Evolutionary conservation across 2,888 invertebrate genomes (phyloP), one percentile per base, ranked within the genome.

Genomic region (Crossocerus cetratus): DNA sequence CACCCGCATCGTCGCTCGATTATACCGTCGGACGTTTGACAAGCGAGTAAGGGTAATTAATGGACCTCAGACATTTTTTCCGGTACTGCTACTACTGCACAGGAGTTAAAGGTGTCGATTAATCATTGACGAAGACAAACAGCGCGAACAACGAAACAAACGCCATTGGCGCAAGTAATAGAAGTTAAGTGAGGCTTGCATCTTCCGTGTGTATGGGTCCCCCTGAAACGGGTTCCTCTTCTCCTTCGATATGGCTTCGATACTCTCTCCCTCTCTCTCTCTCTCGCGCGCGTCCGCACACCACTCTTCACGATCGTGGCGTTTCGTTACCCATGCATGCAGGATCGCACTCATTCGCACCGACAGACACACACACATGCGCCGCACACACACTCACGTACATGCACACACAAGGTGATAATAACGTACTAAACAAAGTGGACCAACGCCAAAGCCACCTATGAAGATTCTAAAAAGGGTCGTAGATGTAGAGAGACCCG

Each of bases 381-480:
- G 14, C 32, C 0, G 11, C 5, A 32, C 32, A 3, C 8, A 32
- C 32, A 32, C 8, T 4, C 32, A 32, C 4, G 4, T 32, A 32
- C 32, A 32, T 32, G 32, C 32, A 65, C 66, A 64, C 59, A 80
- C 69, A 81, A 75, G 67, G 81, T 82, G 83, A 84, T 84, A 84
- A 83, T 84, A 82, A 80, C 77, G 71, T 78, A 83, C 63, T 80
- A 76, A 81, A 78, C 75, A 74, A 81, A 82, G 84, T 82, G 84
- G 84, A 84, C 84, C 84, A 84, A 84, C 82, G 78, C 74, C 78
- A 72, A 83, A 84, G 80, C 83, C 84, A 84, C 84, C 74, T 78
- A 76, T 71, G 82, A 70, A 83, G 83, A 84, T 83, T 84, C 83
- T 82, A 84, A 84, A 82, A 79, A 82, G 81, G 78, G 83, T 82